Evolutionary conservation across 2,797 vertebrate genomes (phyloP), one percentile per base, ranked within the genome.

Genomic region (Myiothlypis coronata): DNA sequence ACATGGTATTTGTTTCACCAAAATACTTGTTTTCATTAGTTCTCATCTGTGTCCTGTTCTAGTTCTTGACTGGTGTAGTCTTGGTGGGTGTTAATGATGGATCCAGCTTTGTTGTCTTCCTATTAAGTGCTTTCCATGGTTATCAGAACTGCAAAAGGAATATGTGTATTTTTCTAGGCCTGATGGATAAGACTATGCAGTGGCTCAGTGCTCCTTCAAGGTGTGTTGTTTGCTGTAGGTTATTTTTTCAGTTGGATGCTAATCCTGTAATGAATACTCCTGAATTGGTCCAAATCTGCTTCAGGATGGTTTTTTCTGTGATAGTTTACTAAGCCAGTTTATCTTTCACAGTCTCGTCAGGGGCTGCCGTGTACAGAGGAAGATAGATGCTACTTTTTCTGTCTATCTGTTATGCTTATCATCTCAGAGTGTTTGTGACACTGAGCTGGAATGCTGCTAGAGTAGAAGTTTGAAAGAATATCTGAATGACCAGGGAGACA

Each of bases 211-310:
- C 63, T 86, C 49, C 17, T 67, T 89, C 85, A 93, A 68, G 88
- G 74, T 92, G 85, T 84, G 75, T 93, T 22, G 15, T 80, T 81
- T 93, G 92, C 93, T 94, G 84, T 27, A 68, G 91, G 71, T 95
- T 83, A 64, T 90, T 95, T 90, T 82, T 84, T 93, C 96, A 94
- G 90, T 27, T 69, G 68, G 52, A 44, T 59, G 52, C 28, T 74
- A 70, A 67, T 67, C 61, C 26, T 82, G 49, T 70, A 90, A 68
- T 87, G 59, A 89, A 68, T 91, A 53, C 63, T 95, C 95, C 84
- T 94, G 94, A 92, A 94, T 55, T 91, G 75, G 78, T 34, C 87
- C 94, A 94, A 91, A 95, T 97, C 95, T 96, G 96, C 93, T 95
- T 67, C 65, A 22, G 87, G 94, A 92, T 94, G 95, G 87, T 88